A percentile compares a stretch with the other conserved stretches of the same genome.
phyloP scores from a whole-genome alignment of 2,113 vertebrate genomes.

The Lethenteron camtschaticum region DNA sequence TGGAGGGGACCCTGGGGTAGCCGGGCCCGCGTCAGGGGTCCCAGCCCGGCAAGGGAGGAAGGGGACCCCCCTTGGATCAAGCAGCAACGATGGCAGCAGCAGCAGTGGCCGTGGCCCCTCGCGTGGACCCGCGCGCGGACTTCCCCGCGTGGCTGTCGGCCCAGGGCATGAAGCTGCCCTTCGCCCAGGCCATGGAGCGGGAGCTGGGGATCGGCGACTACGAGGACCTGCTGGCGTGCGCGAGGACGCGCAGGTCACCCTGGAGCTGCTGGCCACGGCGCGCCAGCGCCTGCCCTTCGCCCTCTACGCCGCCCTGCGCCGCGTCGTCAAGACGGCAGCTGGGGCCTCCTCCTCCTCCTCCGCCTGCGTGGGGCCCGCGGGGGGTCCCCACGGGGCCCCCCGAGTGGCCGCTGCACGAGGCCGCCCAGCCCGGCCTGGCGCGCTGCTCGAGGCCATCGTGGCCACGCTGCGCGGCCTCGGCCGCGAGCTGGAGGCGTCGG shows the following conservation, averaged over 20 bases:
- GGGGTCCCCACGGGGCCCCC: neutral
- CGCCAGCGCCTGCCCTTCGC: neutral
- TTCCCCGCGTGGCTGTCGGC: neutral
- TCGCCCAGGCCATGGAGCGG: neutral
- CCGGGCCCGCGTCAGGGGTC: neutral
- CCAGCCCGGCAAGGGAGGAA: neutral
- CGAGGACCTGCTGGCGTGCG: neutral
- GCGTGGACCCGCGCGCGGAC: neutral
- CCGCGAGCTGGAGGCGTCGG: neutral
- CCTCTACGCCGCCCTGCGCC: neutral
- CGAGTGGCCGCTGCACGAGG: neutral
- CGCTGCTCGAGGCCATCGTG: neutral
- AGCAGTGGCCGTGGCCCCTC: neutral
- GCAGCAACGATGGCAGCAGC: neutral
- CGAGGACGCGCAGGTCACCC: neutral
- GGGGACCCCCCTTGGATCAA: neutral
- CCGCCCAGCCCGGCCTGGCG: neutral
- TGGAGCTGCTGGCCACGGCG: neutral
- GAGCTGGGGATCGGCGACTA: slow-evolving; percentile 3
- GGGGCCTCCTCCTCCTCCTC: too few species aligned
- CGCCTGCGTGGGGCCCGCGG: too few species aligned
- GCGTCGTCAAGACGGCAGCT: neutral
- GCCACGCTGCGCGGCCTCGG: neutral
- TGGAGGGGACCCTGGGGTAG: neutral
- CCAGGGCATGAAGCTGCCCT: neutral